Evolutionary conservation across 2,113 vertebrate genomes (phyloP).

Genomic region (Siniperca knerii): DNA sequence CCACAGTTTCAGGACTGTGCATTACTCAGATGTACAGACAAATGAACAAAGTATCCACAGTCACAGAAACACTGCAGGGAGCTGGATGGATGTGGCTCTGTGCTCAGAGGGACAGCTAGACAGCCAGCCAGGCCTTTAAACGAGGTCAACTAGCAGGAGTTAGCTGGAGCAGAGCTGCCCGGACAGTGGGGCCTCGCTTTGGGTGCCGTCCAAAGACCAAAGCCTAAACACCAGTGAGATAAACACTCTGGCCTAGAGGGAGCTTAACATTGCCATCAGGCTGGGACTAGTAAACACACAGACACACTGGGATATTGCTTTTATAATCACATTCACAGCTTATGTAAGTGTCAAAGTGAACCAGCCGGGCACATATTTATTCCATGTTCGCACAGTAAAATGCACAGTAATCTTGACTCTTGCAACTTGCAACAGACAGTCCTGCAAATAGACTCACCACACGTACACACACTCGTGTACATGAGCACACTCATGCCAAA

Average conservation of each 20-base stretch:
- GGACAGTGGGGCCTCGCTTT: constrained; percentile 54
- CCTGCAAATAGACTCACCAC: neutral
- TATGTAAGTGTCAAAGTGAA: constrained; percentile 54
- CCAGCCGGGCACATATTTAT: constrained; percentile 19
- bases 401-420: constrained; percentile 16
- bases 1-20: constrained; percentile 27
- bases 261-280: constrained; percentile 61
- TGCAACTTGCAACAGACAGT: neutral
- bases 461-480: neutral
- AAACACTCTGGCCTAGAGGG: constrained; percentile 63
- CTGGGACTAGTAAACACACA: constrained; percentile 52
- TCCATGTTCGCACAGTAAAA: neutral
- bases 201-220: constrained; percentile 66
- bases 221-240: constrained; percentile 67
- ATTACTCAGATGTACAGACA: constrained; percentile 8
- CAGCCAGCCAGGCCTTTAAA: constrained; percentile 67
- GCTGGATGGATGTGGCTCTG: constrained; percentile 37
- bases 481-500: neutral
- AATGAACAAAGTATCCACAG: neutral
- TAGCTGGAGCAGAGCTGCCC: constrained; percentile 42
- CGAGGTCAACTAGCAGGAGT: constrained; percentile 71
- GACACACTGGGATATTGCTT: constrained; percentile 44
- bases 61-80: constrained; percentile 27
- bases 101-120: constrained; percentile 58
- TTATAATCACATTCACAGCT: constrained; percentile 59